These are phyloP conservation scores for Rhipidura dahli DNA, from an alignment of 2,113 vertebrate genomes.

Conservation along the genomic window DNA sequence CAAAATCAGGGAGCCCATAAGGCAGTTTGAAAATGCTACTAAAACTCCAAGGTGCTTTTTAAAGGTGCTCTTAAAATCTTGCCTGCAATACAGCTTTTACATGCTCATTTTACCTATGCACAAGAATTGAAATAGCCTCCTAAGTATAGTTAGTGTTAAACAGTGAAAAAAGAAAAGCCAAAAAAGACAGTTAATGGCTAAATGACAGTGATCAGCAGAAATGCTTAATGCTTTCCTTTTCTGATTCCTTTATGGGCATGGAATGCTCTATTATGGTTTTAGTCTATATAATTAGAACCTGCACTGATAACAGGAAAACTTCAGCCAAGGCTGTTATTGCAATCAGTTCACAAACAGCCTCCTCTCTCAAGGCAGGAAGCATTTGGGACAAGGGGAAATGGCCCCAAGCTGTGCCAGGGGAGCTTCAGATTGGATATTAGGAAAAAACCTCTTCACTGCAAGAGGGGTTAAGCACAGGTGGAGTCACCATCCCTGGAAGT, in stretches of 20 bases:
- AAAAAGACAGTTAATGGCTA: slow-evolving; percentile 7
- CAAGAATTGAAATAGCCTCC: not conserved
- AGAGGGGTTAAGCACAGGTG: not conserved
- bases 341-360: slow-evolving; percentile 19
- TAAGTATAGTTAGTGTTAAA: not conserved
- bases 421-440: not conserved
- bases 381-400: not conserved
- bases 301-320: slow-evolving; percentile 49
- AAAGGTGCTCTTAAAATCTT: not conserved
- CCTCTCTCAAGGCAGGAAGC: not conserved
- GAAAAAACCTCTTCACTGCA: not conserved
- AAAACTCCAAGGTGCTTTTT: not conserved
- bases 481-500: not conserved
- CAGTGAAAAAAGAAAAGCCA: not conserved
- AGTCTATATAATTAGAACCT: slow-evolving; percentile 61
- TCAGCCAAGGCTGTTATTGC: slow-evolving; percentile 49
- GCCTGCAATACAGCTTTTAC: not conserved
- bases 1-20: not conserved
- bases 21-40: not conserved
- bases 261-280: slow-evolving; percentile 37
- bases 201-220: slow-evolving; percentile 14
- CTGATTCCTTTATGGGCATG: slow-evolving; percentile 47
- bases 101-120: not conserved
- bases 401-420: not conserved
- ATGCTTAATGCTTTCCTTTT: slow-evolving; percentile 33